phyloP scores from a whole-genome alignment of 2,113 vertebrate species.

The Centropus unirufus region DNA sequence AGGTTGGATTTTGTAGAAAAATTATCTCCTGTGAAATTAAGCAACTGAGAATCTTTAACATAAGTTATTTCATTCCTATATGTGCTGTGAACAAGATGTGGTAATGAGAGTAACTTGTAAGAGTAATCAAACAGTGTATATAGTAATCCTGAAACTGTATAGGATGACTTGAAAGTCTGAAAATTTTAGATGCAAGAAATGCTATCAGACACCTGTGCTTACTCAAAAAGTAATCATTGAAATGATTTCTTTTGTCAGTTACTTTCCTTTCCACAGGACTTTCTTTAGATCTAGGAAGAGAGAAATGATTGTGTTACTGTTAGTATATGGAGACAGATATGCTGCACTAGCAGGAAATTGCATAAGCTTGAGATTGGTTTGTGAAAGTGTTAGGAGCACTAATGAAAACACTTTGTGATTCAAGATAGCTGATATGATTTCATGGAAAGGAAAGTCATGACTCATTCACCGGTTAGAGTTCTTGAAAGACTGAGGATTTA shows the following conservation, averaged over 20 bases:
- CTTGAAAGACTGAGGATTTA: background rate
- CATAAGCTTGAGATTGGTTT: background rate
- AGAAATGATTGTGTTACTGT: slow-evolving; percentile 19
- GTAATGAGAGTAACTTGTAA: background rate
- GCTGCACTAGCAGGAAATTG: slow-evolving; percentile 32
- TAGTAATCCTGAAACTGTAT: background rate
- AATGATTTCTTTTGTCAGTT: background rate
- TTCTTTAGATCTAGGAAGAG: background rate
- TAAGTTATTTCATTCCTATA: background rate
- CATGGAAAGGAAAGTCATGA: slow-evolving; percentile 19
- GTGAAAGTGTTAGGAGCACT: slow-evolving; percentile 1
- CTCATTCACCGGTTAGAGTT: slow-evolving; percentile 5
- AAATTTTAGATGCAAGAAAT: background rate
- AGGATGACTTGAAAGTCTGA: background rate
- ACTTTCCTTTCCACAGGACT: background rate
- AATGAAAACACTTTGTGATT: slow-evolving; percentile 20
- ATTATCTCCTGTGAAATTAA: background rate
- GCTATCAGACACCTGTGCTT: background rate
- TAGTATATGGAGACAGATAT: background rate
- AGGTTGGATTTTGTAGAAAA: background rate
- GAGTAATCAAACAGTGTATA: background rate
- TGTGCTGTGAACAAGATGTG: background rate
- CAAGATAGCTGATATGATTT: slow-evolving; percentile 41
- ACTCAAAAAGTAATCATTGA: background rate
- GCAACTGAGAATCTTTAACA: background rate